Conservation (phyloP, 2,113 vertebrate species). For the Herpetotheres cachinnans region DNA sequence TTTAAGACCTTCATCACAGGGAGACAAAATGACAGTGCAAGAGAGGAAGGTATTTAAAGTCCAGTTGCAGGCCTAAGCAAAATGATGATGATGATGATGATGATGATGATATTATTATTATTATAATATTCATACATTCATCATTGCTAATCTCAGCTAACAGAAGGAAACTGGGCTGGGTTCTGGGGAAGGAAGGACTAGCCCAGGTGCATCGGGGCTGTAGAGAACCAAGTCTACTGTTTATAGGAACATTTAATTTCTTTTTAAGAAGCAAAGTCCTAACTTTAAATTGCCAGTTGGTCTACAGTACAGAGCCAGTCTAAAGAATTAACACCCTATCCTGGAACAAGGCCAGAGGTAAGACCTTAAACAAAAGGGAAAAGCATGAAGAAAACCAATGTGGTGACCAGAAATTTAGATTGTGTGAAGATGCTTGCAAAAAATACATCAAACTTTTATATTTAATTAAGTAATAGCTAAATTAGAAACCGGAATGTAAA, state of each 20-base stretch:
- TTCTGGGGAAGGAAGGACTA: neutral
- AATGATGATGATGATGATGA: too few species aligned
- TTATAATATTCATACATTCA: neutral
- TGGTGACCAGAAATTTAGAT: neutral
- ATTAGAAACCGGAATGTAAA: conserved; percentile 19
- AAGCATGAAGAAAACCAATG: neutral
- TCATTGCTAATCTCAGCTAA: neutral
- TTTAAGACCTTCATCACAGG: neutral
- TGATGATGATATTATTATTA: too few species aligned
- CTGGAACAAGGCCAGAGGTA: neutral
- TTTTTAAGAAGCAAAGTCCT: neutral
- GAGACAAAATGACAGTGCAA: neutral
- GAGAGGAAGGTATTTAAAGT: neutral
- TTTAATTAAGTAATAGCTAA: conserved; percentile 26
- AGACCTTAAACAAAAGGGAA: neutral
- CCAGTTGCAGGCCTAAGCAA: neutral
- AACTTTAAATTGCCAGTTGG: neutral
- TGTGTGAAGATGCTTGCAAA: neutral
- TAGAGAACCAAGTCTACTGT: neutral
- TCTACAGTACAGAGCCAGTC: neutral
- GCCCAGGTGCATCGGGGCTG: neutral
- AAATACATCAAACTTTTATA: neutral
- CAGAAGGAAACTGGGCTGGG: neutral
- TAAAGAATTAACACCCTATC: neutral
- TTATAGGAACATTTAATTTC: neutral